Base-by-base conservation (phyloP, 2,888 invertebrate genomes). In the Sacculina carcini region DNA sequence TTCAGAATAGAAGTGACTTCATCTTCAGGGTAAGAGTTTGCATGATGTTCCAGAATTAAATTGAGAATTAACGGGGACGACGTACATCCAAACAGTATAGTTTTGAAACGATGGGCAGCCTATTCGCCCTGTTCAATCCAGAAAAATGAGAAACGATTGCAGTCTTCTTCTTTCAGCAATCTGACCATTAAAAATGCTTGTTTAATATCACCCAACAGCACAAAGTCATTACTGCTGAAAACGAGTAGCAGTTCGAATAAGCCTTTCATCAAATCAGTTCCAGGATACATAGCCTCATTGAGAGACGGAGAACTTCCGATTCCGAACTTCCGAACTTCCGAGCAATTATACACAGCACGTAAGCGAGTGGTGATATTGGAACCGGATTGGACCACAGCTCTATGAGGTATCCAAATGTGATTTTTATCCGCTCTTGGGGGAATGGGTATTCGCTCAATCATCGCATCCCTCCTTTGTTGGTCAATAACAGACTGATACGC, bases 81-180 rank as follows among this genome's bases (percentile, higher is more conserved):
- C 14, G 34, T 28, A 38, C 14, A 36, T 19, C 50, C 50, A 44
- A 42, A 50, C 23, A 50, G 29, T 7, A 50, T 46, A 23, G 50
- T 36, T 23, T 21, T 44, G 23, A 39, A 50, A 23, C 40, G 40
- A 23, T 44, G 40, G 7, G 50, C 50, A n/a, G 5, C 16, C 23
- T 3, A 21, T 19, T 38, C 5, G 4, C 50, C 50, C 5, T 42
- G 9, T 1, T n/a, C 40, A n/a, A 24, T 16, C 50, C 50, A 50
- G n/a, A 50, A 39, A 19, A 50, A 19, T 4, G n/a, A 50, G 19
- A 50, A 50, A 23, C 24, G 16, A 23, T 50, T 50, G 9, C 23
- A 14, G 23, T 50, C 50, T n/a, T 16, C 26, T 1, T n/a, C 5
- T 1, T 24, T 16, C 2, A 16, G n/a, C 10, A 48, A 23, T 19